A percentile compares a stretch with the other conserved stretches of the same genome.
phyloP scores from a whole-genome alignment of 2,888 invertebrate genomes.

The Aplocera efformata region DNA sequence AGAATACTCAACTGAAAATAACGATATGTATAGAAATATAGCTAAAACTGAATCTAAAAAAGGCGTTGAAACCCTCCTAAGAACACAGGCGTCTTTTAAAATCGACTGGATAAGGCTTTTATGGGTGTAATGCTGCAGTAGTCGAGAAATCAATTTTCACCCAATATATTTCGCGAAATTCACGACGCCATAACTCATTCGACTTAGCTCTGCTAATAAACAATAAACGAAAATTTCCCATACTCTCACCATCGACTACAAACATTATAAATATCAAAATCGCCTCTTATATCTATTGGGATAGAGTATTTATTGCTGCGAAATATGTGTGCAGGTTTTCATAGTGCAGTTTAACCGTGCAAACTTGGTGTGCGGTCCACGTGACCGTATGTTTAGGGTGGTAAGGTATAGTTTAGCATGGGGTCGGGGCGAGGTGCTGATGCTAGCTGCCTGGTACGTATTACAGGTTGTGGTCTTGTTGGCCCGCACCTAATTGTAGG shows the following conservation, averaged over 20 bases:
- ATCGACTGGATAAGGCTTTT: neutral
- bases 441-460: constrained; percentile 70
- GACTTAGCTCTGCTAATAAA: constrained; percentile 64
- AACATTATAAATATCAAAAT: constrained; percentile 17
- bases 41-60: too few relatives aligned
- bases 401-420: constrained; percentile 30
- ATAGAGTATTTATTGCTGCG: constrained; percentile 18
- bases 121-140: constrained; percentile 16
- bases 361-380: constrained; percentile 29
- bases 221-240: constrained; percentile 65
- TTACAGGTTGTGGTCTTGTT: constrained; percentile 65
- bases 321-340: constrained; percentile 36
- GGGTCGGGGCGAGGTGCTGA: constrained; percentile 8
- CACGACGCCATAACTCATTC: constrained; percentile 54
- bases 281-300: constrained; percentile 19
- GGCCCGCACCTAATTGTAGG: constrained; percentile 72
- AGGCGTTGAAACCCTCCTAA: constrained; percentile 20
- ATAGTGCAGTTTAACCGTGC: constrained; percentile 50
- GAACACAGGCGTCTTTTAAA: neutral
- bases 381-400: constrained; percentile 21
- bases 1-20: too few relatives aligned
- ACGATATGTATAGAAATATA: too few relatives aligned
- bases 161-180: constrained; percentile 53
- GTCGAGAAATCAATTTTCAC: constrained; percentile 62
- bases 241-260: constrained; percentile 28